Conservation (phyloP, 2,888 invertebrate genomes). For the Dryobota labecula region DNA sequence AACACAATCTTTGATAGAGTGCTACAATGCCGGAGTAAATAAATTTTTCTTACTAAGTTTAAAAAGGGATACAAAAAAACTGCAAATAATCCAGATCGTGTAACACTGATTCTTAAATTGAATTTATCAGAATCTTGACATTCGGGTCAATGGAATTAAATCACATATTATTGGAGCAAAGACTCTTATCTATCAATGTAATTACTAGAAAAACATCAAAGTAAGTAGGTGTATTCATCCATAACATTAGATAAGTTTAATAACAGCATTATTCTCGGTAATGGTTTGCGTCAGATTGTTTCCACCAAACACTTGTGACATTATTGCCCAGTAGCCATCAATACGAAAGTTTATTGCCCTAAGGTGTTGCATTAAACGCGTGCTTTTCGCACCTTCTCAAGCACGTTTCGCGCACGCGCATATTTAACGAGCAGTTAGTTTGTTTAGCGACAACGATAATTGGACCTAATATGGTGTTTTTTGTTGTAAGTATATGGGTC, state of each 20-base stretch:
- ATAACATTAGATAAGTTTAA: constrained; percentile 25
- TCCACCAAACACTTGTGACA: constrained; percentile 41
- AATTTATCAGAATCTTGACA: constrained; percentile 40
- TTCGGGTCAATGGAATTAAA: constrained; percentile 57
- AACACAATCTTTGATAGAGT: constrained; percentile 14
- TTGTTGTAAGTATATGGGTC: constrained; percentile 19
- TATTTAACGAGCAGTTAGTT: constrained; percentile 51
- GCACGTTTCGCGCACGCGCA: constrained; percentile 65
- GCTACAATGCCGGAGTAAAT: background rate
- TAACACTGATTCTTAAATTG: constrained; percentile 27
- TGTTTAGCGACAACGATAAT: constrained; percentile 59
- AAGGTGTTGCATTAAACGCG: constrained; percentile 71
- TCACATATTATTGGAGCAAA: constrained; percentile 35
- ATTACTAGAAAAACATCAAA: constrained; percentile 50
- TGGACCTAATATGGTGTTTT: constrained; percentile 57
- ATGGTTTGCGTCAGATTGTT: constrained; percentile 24
- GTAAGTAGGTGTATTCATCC: constrained; percentile 15
- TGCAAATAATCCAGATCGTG: constrained; percentile 13
- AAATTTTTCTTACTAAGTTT: too few species aligned
- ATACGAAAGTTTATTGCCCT: constrained; percentile 80
- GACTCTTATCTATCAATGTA: constrained; percentile 47
- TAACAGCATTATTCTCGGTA: constrained; percentile 10
- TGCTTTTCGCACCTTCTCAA: constrained; percentile 76
- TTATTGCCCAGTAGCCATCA: constrained; percentile 54
- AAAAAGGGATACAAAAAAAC: constrained; percentile 5